phyloP scores from a whole-genome alignment of 2,888 invertebrate species.

The Bruchidius siliquastri region DNA sequence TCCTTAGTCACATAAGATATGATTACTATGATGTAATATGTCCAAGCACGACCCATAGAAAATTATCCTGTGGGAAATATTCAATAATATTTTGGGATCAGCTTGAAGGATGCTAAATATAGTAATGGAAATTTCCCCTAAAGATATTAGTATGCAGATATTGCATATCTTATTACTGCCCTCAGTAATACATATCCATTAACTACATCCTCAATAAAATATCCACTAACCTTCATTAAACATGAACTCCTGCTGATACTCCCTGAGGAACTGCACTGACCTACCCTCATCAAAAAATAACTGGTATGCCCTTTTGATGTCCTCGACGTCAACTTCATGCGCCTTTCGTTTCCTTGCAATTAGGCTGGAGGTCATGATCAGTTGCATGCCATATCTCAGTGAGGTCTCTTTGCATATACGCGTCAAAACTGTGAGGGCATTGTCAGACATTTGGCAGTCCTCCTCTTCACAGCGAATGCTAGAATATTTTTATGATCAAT shows the following conservation, averaged over 20 bases:
- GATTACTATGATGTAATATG: too few relatives aligned
- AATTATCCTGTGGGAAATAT: too few relatives aligned
- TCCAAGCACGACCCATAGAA: too few relatives aligned
- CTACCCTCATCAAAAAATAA: conserved; percentile 92
- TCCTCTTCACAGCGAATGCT: conserved; percentile 88
- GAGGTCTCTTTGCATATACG: conserved; percentile 91
- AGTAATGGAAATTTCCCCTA: too few relatives aligned
- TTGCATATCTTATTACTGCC: too few relatives aligned
- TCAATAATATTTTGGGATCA: too few relatives aligned
- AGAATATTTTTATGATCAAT: background rate
- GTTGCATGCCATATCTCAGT: conserved; percentile 93
- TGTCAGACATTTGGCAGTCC: conserved; percentile 90
- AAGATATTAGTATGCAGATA: too few relatives aligned
- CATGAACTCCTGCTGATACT: conserved; percentile 95
- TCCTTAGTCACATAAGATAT: too few relatives aligned
- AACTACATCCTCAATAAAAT: too few relatives aligned
- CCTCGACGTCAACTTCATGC: conserved; percentile 77
- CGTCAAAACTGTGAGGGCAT: conserved; percentile 86
- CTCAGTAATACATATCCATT: too few relatives aligned
- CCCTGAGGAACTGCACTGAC: conserved; percentile 88
- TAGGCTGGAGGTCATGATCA: conserved; percentile 93
- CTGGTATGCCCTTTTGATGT: conserved; percentile 92
- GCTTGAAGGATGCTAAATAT: too few relatives aligned
- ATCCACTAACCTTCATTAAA: conserved; percentile 60
- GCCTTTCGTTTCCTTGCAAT: conserved; percentile 88